Conservation (phyloP, 2,113 vertebrate species). For the Vulpes ferrilata region DNA sequence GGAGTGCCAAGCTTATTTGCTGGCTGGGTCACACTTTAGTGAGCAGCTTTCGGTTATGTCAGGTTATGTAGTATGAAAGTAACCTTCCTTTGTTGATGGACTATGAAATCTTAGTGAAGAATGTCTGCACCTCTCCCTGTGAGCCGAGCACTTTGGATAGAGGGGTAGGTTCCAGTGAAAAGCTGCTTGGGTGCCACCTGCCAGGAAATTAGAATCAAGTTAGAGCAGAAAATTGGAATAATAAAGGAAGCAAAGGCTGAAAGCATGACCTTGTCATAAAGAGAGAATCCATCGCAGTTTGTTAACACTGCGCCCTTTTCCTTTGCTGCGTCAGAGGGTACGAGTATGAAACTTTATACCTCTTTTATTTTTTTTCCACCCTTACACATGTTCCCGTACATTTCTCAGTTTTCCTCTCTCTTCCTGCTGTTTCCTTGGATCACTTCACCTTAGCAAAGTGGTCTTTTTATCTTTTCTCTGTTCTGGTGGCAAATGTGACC, state of each 20-base stretch:
- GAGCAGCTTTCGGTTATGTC: conserved; percentile 8
- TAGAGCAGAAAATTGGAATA: conserved; percentile 42
- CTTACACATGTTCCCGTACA: background rate
- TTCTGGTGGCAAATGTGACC: background rate
- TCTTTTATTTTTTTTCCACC: background rate
- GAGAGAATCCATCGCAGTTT: conserved; percentile 45
- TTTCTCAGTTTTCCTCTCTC: background rate
- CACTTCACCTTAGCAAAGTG: background rate
- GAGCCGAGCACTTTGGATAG: background rate
- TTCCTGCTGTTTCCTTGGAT: conserved; percentile 33
- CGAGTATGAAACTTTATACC: background rate
- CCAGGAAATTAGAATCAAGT: conserved; percentile 66
- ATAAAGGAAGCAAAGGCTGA: conserved; percentile 46
- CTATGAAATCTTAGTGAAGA: background rate
- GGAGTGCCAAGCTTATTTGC: conserved; percentile 53
- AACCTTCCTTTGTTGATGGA: background rate
- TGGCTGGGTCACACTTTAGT: conserved; percentile 48
- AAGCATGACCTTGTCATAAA: conserved; percentile 18
- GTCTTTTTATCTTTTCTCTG: conserved; percentile 42
- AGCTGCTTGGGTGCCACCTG: background rate
- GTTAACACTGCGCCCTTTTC: background rate
- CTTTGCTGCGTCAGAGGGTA: background rate
- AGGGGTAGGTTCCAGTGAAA: background rate
- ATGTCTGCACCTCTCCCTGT: background rate
- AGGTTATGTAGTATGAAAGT: conserved; percentile 8